These are phyloP conservation scores for Syndactyla subalaris DNA, from an alignment of 2,797 vertebrate genomes.

Conservation along the genomic window DNA sequence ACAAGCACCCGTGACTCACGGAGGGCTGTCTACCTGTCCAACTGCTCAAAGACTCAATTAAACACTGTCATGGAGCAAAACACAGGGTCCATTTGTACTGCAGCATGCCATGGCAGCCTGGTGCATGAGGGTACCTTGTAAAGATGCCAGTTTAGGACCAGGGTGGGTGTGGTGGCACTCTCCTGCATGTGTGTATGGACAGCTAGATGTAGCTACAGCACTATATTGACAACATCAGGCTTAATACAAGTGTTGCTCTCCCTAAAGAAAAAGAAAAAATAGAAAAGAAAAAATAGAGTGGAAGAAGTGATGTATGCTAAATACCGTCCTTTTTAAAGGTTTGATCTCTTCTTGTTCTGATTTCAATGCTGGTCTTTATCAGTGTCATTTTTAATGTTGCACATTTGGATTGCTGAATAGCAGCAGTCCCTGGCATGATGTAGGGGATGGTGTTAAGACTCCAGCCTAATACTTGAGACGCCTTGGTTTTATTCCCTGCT, in stretches of 20 bases:
- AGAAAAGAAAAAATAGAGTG: background rate
- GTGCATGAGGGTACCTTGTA: background rate
- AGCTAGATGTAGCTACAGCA: background rate
- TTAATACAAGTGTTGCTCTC: background rate
- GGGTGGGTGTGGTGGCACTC: background rate
- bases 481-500: conserved; percentile 46
- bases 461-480: background rate
- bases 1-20: background rate
- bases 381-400: background rate
- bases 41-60: background rate
- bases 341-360: background rate
- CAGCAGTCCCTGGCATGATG: background rate
- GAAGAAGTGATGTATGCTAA: background rate
- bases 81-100: background rate
- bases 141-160: background rate
- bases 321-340: background rate
- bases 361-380: background rate
- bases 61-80: background rate
- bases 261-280: background rate
- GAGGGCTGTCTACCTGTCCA: background rate
- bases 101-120: background rate
- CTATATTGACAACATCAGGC: background rate
- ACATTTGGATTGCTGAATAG: background rate
- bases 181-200: rapidly evolving
- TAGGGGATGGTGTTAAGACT: background rate